A percentile compares a stretch with the other conserved stretches of the same genome.
These are phyloP conservation scores for Eupithecia subfuscata DNA, from an alignment of 2,888 invertebrate species.

Conservation along the genomic window DNA sequence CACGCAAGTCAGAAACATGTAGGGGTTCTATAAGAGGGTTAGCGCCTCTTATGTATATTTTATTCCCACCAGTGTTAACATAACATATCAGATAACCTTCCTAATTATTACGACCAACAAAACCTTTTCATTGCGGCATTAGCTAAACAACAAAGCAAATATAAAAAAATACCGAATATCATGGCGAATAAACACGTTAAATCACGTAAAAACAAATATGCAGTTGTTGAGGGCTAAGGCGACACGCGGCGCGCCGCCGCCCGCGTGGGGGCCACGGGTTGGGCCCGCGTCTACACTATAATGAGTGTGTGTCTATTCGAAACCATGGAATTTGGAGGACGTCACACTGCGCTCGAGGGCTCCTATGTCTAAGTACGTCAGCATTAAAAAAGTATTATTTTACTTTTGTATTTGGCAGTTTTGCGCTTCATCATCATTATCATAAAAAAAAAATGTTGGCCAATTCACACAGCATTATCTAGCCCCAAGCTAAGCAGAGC, in stretches of 20 bases:
- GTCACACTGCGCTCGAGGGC: constrained; percentile 46
- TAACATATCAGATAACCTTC: constrained; percentile 29
- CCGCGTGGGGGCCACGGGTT: neutral
- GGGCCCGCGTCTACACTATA: constrained; percentile 53
- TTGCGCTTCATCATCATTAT: neutral
- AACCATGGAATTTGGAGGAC: constrained; percentile 59
- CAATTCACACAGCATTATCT: too few species aligned
- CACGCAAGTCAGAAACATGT: neutral
- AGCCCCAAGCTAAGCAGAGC: too few species aligned
- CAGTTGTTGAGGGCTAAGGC: constrained; percentile 47
- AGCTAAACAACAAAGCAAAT: constrained; percentile 45
- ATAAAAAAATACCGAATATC: constrained; percentile 47
- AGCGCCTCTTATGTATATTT: neutral
- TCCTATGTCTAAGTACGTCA: constrained; percentile 28
- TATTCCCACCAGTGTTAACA: constrained; percentile 23
- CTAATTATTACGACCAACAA: constrained; percentile 35
- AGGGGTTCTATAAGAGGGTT: neutral
- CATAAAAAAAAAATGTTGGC: too few species aligned
- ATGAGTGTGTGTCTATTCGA: constrained; percentile 65
- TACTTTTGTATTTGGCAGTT: constrained; percentile 14
- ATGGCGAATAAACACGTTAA: constrained; percentile 70
- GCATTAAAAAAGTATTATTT: constrained; percentile 28
- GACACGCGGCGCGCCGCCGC: constrained; percentile 37
- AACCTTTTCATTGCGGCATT: constrained; percentile 39
- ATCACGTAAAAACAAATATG: constrained; percentile 79